Evolutionary conservation across 2,113 vertebrate genomes (phyloP).

Genomic region (Phrynosoma platyrhinos): DNA sequence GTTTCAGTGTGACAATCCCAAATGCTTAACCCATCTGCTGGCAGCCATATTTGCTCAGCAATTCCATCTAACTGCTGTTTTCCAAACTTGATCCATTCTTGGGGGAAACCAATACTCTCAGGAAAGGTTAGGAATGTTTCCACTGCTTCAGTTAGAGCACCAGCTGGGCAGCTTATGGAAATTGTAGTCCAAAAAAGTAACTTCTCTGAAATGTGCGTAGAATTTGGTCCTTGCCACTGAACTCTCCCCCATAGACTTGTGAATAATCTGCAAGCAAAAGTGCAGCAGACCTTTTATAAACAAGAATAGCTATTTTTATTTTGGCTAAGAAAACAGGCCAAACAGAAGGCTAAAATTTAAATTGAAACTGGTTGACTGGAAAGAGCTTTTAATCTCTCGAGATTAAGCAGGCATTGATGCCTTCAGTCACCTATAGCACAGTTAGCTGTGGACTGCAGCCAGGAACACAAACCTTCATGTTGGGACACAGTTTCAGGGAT

Average conservation of each 20-base stretch:
- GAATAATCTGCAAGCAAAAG: neutral
- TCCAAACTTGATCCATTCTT: no score
- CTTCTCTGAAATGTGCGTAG: no score
- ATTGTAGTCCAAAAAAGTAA: no score
- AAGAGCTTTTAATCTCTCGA: neutral
- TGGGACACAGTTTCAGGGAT: neutral
- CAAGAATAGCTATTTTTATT: neutral
- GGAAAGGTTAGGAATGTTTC: no score
- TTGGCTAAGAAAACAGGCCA: neutral
- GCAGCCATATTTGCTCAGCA: no score
- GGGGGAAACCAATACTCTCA: no score
- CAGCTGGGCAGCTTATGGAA: no score
- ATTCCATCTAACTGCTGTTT: no score
- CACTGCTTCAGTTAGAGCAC: no score
- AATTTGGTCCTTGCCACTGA: no score
- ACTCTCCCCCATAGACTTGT: no score
- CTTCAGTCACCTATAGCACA: neutral
- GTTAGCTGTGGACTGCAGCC: neutral
- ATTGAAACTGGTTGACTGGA: neutral
- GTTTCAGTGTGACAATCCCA: neutral
- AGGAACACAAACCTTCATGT: neutral
- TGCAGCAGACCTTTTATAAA: neutral
- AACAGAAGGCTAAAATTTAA: neutral
- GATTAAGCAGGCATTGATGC: neutral
- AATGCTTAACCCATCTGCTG: no score